Base-by-base conservation (phyloP, 1,140 invertebrate species). In the Macrobrachium rosenbergii region DNA sequence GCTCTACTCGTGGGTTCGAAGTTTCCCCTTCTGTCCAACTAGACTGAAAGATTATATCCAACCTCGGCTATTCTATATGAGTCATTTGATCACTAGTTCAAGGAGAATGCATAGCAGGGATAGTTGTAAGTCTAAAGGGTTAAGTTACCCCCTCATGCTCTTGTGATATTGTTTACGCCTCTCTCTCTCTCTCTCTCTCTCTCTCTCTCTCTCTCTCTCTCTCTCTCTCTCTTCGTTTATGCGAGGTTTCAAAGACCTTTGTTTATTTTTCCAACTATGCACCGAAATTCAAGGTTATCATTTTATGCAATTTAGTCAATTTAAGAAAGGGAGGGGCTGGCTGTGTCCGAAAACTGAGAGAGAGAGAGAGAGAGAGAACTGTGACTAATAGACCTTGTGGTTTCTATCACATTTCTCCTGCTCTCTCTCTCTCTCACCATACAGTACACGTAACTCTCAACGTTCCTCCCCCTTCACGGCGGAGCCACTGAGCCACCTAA, bases 181-280 rank as follows among this genome's bases (percentile, higher is more conserved):
- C 37, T 58, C 75, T 77, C 28, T 23, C 75, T 58, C 43, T 12
- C 16, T 77, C 43, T 58, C 75, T 77, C 21, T 43, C 75, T 77
- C 37, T 77, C 37, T 77, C 37, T 75, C 72, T 75, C 28, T 75
- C 72, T 75, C 72, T 75, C 72, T 28, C 72, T 75, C 19, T 75
- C 72, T 28, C 72, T 75, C 72, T 75, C 72, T 75, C 72, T 75
- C 72, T 23, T 2, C 19, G 16, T 6, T 75, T 52, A 8, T 52
- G 52, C 52, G 52, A 52, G 12, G 7, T 52, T 52, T 52, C 52
- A 52, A 52, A 52, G 52, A 52, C 6, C 52, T 52, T 52, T 52
- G 52, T 52, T 52, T 52, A 52, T 52, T 52, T 52, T 8, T 52
- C 52, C 52, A 8, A 52, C 52, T 52, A 12, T 52, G 5, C 28